phyloP scores from a whole-genome alignment of 2,888 invertebrate genomes.

The Platycheirus rosarum region DNA sequence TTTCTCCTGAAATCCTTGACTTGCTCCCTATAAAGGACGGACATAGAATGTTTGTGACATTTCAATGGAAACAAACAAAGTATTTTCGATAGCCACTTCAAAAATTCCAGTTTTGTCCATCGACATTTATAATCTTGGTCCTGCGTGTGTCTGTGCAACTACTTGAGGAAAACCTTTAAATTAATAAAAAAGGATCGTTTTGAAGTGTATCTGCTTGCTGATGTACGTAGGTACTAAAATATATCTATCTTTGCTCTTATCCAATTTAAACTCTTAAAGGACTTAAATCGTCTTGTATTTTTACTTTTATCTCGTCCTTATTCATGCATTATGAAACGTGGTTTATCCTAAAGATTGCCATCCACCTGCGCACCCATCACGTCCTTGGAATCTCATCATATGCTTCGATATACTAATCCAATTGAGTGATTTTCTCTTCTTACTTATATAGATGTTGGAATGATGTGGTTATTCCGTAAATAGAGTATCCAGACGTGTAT shows the following conservation, averaged over 20 bases:
- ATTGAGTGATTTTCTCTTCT: slow-evolving; percentile 39
- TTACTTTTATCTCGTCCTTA: no score
- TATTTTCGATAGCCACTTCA: slow-evolving; percentile 20
- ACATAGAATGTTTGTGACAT: background rate
- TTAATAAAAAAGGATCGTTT: no score
- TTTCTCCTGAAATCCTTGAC: no score
- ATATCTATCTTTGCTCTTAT: no score
- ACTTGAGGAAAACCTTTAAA: background rate
- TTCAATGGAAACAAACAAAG: slow-evolving; percentile 23
- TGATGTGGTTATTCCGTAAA: slow-evolving; percentile 5
- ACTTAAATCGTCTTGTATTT: no score
- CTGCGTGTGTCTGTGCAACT: background rate
- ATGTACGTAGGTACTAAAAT: no score
- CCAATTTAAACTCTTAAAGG: no score
- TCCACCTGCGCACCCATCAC: slow-evolving; percentile 52
- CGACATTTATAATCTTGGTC: background rate
- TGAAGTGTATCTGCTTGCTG: no score
- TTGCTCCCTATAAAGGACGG: no score
- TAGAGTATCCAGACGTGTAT: slow-evolving; percentile 3
- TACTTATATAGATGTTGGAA: background rate
- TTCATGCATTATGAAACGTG: no score
- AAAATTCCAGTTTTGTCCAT: slow-evolving; percentile 19
- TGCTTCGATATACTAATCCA: slow-evolving; percentile 47
- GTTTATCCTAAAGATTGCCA: background rate
- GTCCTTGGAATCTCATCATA: slow-evolving; percentile 50